Conservation (phyloP, 2,888 invertebrate genomes). For the Cheilosia impressa region DNA sequence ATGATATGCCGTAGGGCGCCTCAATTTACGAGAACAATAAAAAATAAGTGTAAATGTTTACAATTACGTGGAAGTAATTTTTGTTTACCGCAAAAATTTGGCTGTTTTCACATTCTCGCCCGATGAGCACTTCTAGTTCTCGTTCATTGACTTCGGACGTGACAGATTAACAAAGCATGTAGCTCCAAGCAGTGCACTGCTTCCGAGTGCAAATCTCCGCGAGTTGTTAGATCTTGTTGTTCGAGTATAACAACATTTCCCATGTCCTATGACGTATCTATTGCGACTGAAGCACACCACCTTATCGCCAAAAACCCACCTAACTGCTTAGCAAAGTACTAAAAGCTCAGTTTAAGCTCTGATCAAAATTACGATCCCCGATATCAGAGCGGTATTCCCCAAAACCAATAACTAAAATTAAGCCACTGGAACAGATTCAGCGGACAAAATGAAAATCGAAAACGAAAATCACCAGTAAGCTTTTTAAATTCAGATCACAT, state of each 20-base stretch:
- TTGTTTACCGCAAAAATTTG: not conserved
- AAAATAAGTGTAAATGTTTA: too few relatives aligned
- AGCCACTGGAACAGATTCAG: constrained; percentile 5
- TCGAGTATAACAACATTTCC: not conserved
- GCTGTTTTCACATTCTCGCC: not conserved
- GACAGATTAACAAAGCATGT: not conserved
- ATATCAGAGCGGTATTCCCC: constrained; percentile 1
- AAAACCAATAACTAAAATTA: constrained; percentile 7
- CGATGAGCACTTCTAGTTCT: not conserved
- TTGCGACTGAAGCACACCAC: not conserved
- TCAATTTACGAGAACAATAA: too few relatives aligned
- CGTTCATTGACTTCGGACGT: constrained; percentile 13
- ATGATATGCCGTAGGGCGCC: too few relatives aligned
- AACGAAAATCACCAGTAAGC: constrained; percentile 33
- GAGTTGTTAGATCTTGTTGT: not conserved
- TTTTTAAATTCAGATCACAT: constrained; percentile 62
- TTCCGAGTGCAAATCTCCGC: not conserved
- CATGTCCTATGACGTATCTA: not conserved
- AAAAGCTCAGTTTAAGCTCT: constrained; percentile 49
- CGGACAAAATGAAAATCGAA: constrained; percentile 37
- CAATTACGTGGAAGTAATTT: not conserved
- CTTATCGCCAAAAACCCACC: not conserved
- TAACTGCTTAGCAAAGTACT: not conserved
- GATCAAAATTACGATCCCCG: not conserved
- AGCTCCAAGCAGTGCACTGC: not conserved